These are phyloP conservation scores for Sabatieria punctata DNA, from an alignment of 2,888 invertebrate genomes.

Conservation along the genomic window DNA sequence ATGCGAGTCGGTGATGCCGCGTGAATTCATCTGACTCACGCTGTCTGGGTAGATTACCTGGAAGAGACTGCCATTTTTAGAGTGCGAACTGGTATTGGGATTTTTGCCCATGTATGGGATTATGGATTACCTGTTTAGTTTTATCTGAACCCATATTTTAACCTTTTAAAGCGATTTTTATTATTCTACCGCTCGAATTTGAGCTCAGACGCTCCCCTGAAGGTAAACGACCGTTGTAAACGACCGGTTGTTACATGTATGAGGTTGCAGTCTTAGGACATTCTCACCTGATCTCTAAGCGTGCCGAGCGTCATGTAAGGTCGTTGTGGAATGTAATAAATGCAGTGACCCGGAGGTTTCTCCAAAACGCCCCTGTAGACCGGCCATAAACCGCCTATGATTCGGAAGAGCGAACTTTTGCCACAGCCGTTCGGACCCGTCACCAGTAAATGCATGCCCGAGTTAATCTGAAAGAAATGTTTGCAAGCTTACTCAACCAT, in stretches of 20 bases:
- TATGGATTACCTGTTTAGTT: no score
- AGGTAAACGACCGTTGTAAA: no score
- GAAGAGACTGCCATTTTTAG: no score
- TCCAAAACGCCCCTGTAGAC: slow-evolving; percentile 35
- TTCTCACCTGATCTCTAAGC: slow-evolving; percentile 58
- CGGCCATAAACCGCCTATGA: slow-evolving; percentile 39
- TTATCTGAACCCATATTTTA: no score
- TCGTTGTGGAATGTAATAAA: slow-evolving; percentile 41
- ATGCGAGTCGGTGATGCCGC: slow-evolving; percentile 51
- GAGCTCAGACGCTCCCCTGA: no score
- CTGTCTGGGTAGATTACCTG: slow-evolving; percentile 79
- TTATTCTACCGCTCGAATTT: no score
- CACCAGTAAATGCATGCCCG: slow-evolving; percentile 53
- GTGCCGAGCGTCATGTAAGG: slow-evolving; percentile 94
- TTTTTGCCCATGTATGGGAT: no score
- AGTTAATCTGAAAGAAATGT: slow-evolving; percentile 29
- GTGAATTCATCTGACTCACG: slow-evolving; percentile 49
- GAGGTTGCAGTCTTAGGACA: no score
- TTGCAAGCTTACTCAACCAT: no score
- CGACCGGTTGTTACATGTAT: no score
- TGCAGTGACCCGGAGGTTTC: slow-evolving; percentile 29
- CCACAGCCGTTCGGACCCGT: slow-evolving; percentile 41
- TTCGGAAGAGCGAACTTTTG: slow-evolving; percentile 38
- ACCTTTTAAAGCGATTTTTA: no score
- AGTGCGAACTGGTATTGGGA: no score